Percentiles rank a stretch among this genome's conserved stretches.
Evolutionary conservation across 2,113 vertebrate genomes (phyloP).

Genomic region (Pollimyrus isidori): DNA sequence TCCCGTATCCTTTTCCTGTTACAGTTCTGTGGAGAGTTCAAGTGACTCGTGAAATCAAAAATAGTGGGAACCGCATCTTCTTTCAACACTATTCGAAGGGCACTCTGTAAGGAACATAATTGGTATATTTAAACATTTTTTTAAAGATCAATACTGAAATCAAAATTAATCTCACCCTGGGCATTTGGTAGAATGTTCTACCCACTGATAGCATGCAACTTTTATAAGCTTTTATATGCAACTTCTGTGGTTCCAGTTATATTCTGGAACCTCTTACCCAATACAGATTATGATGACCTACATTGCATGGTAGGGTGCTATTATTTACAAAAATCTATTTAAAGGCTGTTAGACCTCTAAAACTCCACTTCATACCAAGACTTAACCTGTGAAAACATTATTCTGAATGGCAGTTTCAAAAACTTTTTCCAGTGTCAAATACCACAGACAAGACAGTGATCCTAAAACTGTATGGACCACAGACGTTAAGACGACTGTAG

Average conservation of each 20-base stretch:
- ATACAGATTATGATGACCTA: background rate
- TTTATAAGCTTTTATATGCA: background rate
- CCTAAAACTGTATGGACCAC: background rate
- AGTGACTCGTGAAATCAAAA: constrained; percentile 77
- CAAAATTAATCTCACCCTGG: background rate
- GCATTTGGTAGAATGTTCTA: background rate
- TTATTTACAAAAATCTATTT: background rate
- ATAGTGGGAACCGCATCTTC: constrained; percentile 92
- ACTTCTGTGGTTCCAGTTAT: background rate
- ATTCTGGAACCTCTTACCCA: background rate
- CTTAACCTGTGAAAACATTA: background rate
- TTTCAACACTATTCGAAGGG: constrained; percentile 71
- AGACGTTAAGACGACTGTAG: background rate
- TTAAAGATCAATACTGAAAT: background rate
- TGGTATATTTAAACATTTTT: background rate
- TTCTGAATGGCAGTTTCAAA: background rate
- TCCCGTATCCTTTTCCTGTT: constrained; percentile 84
- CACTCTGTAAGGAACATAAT: constrained; percentile 61
- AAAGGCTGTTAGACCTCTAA: background rate
- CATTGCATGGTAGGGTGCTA: background rate
- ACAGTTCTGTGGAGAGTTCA: constrained; percentile 73
- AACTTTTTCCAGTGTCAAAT: background rate
- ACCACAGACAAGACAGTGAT: background rate
- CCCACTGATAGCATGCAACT: background rate
- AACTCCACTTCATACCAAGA: background rate